Evolutionary conservation across 2,113 vertebrate species (phyloP).

Genomic region (Clinocottus analis): DNA sequence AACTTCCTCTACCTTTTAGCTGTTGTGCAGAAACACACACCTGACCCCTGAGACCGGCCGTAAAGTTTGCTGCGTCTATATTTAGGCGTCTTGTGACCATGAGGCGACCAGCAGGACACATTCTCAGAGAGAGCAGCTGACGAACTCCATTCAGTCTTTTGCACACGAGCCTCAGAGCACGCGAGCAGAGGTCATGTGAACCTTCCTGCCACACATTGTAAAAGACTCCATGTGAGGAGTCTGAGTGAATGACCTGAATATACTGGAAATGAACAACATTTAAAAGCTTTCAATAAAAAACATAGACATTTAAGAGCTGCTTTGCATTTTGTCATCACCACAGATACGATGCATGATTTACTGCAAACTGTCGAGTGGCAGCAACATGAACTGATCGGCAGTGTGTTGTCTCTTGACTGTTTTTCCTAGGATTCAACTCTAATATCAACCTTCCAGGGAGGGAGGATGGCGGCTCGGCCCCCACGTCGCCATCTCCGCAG

Average conservation of each 20-base stretch:
- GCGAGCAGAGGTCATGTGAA: conserved; percentile 45
- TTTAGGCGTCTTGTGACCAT: conserved; percentile 68
- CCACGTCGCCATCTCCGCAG: conserved; percentile 84
- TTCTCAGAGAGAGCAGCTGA: conserved; percentile 68
- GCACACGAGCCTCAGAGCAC: too few species aligned
- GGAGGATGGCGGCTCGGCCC: conserved; percentile 84
- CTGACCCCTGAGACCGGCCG: conserved; percentile 38
- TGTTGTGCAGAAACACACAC: conserved; percentile 30
- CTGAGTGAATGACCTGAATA: neutral
- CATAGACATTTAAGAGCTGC: neutral
- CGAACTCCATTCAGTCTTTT: conserved; percentile 63
- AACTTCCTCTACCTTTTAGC: conserved; percentile 23
- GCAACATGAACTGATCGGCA: neutral
- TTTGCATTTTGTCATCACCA: neutral
- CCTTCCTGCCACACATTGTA: conserved; percentile 25
- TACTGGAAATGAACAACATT: neutral
- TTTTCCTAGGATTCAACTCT: conserved; percentile 87
- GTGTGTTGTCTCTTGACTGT: conserved; percentile 25
- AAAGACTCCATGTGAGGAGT: neutral
- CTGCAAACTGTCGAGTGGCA: neutral
- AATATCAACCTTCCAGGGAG: conserved; percentile 91
- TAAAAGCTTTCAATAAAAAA: neutral
- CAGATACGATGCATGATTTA: neutral
- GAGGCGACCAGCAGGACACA: conserved; percentile 46
- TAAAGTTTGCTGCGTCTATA: conserved; percentile 61